Conservation (phyloP, 1,140 invertebrate genomes). For the Brachionus rubens region DNA sequence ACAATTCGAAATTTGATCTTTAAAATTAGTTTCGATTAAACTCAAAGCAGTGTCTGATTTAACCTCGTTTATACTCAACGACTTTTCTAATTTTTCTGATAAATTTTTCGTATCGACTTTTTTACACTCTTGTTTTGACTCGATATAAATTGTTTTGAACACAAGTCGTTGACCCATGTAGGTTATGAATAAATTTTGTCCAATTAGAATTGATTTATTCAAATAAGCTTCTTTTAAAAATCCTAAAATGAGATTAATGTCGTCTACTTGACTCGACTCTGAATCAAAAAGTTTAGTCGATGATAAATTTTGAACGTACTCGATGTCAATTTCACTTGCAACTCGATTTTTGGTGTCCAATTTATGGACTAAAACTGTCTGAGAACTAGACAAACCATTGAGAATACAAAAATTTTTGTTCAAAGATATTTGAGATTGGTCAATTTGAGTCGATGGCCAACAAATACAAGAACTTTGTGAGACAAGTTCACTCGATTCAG, state of each 20-base stretch:
- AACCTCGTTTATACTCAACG: neutral
- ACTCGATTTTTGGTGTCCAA: neutral
- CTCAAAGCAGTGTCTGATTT: neutral
- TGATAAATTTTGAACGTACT: constrained; percentile 33
- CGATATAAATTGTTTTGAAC: constrained; percentile 24
- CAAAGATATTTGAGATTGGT: neutral
- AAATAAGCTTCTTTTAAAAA: constrained; percentile 34
- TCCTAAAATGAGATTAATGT: neutral
- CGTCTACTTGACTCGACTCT: neutral
- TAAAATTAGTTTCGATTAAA: neutral
- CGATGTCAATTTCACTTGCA: constrained; percentile 28
- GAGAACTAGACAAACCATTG: neutral
- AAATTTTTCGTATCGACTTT: neutral
- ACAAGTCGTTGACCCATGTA: constrained; percentile 39
- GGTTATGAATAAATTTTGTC: constrained; percentile 5
- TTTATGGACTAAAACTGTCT: constrained; percentile 26
- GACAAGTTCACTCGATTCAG: neutral
- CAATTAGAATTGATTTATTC: neutral
- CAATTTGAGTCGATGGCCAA: constrained; percentile 37
- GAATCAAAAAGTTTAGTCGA: neutral
- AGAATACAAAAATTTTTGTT: neutral
- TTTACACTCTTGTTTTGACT: neutral
- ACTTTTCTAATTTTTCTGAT: neutral
- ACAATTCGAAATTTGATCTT: neutral
- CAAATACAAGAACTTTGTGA: constrained; percentile 15